These are phyloP conservation scores for Thalassarche chlororhynchos DNA, from an alignment of 2,113 vertebrate genomes.

Conservation along the genomic window DNA sequence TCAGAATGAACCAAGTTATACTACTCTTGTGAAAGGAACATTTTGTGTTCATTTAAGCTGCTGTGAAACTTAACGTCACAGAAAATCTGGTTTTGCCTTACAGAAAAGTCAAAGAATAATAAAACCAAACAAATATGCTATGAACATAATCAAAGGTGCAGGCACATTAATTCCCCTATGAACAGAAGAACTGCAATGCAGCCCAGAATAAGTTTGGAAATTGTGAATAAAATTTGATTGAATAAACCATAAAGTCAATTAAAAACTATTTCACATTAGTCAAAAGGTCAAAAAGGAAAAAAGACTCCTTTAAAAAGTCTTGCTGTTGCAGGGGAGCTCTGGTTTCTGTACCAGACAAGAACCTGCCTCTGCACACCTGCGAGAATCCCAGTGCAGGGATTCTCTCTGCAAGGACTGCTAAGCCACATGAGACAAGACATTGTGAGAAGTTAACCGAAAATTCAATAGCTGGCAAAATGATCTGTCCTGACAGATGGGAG, in stretches of 20 bases:
- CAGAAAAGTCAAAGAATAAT: not conserved
- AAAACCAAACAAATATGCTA: not conserved
- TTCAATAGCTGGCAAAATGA: not conserved
- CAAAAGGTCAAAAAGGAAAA: not conserved
- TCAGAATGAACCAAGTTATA: not conserved
- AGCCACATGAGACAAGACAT: rapidly evolving
- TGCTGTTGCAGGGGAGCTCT: not conserved
- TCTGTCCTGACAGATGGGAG: not conserved
- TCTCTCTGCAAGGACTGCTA: not conserved
- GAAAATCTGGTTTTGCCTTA: not conserved
- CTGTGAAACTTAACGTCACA: not conserved
- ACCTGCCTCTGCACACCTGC: not conserved
- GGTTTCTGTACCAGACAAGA: not conserved
- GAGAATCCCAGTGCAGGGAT: not conserved
- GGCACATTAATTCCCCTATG: not conserved
- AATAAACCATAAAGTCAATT: not conserved
- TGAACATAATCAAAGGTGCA: not conserved
- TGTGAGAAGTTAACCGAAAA: not conserved
- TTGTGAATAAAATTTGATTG: not conserved
- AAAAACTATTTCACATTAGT: not conserved
- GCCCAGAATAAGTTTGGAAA: not conserved
- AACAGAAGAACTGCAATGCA: not conserved
- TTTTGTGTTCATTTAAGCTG: not conserved
- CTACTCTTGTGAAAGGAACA: not conserved
- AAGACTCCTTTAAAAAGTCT: not conserved